A percentile compares a stretch with the other conserved stretches of the same genome.
Conservation (phyloP, 2,888 invertebrate species). For the Drosophila atroscutellata region DNA sequence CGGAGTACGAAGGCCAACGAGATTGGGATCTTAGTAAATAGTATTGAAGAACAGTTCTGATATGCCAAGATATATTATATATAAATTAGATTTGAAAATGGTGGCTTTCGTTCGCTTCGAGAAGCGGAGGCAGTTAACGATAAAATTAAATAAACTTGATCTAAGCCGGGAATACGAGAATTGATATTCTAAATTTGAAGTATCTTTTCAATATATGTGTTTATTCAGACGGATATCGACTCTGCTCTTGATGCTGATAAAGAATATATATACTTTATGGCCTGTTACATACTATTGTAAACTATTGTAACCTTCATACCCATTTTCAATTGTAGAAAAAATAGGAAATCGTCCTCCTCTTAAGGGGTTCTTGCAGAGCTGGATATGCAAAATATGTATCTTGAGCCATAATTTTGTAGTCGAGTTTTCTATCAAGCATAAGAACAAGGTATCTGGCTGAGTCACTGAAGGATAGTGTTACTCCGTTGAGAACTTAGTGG, state of each 20-base stretch:
- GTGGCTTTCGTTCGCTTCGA: background rate
- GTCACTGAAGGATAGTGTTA: too few relatives aligned
- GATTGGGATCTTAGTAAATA: background rate
- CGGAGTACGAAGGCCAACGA: background rate
- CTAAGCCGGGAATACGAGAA: background rate
- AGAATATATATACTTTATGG: background rate
- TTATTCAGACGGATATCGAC: background rate
- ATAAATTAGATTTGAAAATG: background rate
- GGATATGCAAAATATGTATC: background rate
- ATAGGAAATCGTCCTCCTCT: background rate
- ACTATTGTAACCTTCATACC: background rate
- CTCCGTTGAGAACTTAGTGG: background rate
- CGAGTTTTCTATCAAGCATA: background rate
- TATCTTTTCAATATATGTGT: background rate
- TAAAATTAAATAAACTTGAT: background rate
- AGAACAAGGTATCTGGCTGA: background rate
- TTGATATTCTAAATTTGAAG: background rate
- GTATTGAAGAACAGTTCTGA: background rate
- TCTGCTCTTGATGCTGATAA: background rate
- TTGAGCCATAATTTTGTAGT: background rate
- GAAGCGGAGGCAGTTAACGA: background rate
- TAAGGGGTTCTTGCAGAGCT: background rate
- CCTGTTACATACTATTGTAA: background rate
- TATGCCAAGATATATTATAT: background rate
- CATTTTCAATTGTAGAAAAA: background rate